Evolutionary conservation across 2,797 vertebrate genomes (phyloP), one percentile per base, ranked within the genome.

Genomic region (Ataeniobius toweri): DNA sequence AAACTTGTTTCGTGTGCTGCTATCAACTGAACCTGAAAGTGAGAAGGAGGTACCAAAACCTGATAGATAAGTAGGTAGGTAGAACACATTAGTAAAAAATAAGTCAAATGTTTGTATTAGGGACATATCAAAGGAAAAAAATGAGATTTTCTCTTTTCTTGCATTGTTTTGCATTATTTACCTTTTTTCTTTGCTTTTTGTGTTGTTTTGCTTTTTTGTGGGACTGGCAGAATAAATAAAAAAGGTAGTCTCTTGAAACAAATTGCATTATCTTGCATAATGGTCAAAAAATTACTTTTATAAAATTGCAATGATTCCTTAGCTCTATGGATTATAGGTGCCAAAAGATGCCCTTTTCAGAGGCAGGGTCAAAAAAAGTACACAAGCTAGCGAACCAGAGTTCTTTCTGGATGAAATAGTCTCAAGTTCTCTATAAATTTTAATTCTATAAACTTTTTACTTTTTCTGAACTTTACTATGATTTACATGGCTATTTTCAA

Each of bases 1-100:
- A 84, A 89, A 89, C 87, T 89, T 88, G 78, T 86, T 81, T 79
- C 85, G 87, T 71, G 74, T 78, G 76, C 67, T 28, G 48, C 82
- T 58, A 55, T 77, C 71, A 81, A 78, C 87, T 74, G 16, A 86
- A 89, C 85, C 22, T 74, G 31, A 74, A 80, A 71, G 79, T 83
- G 83, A 87, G 86, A 89, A 83, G 80, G 24, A 75, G 22, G 75
- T 39, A 80, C 39, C 14, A 36, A 70, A 79, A 85, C 53, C 50
- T 24, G 56, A 63, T 22, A 77, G 14, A 28, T 70, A 50, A 36
- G 3, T 36, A 39, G 36, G 18, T 51, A 9, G 26, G 6, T 20
- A 83, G 39, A 71, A 5, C n/a, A 48, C 46, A 69, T 8, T 4
- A 50, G 26, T 12, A n/a, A 63, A 74, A 58, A 63, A 51, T 24